Evolutionary conservation across 2,888 invertebrate species (phyloP), one percentile per base, ranked within the genome.

Genomic region (Melipona bicolor): DNA sequence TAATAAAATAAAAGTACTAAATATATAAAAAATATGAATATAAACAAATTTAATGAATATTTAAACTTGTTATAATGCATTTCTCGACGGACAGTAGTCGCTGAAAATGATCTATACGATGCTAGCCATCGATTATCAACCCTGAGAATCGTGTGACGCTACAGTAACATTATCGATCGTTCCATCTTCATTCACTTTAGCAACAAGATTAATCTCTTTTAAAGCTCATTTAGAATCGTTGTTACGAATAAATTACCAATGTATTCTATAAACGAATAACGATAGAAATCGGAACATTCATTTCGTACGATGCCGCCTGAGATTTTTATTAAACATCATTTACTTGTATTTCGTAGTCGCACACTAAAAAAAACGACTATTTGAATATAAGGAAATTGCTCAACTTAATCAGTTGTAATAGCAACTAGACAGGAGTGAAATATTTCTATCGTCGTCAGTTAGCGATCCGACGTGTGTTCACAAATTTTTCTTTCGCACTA

Each of bases 201-300:
- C n/a, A 59, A 59, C 4, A 4, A 15, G 15, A 15, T n/a, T 59
- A 5, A n/a, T n/a, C n/a, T 56, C n/a, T 32, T 32, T 13, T 56
- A 19, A n/a, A 56, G 56, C 62, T 32, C 11, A 27, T 21, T 27
- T 19, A 21, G 27, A 9, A 27, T 62, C 19, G 24, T 9, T 6
- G 61, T 9, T 24, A 17, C 61, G 17, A 24, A 61, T 61, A 61
- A 61, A 61, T 61, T 27, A 17, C 6, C 17, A 9, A 61, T 19
- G 9, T 19, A 3, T 24, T n/a, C 6, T 27, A 9, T 24, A 27
- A 61, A 19, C 24, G 27, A 27, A 17, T 6, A 59, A 19, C 9
- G 24, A 0, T 27, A 62, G 4, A 19, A 2, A 32, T 19, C 17
- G 11, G 19, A 0, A 0, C 5, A 2, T n/a, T 21, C 13, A 13